Base-by-base conservation (phyloP, 2,888 invertebrate species). In the Eledona agricola region DNA sequence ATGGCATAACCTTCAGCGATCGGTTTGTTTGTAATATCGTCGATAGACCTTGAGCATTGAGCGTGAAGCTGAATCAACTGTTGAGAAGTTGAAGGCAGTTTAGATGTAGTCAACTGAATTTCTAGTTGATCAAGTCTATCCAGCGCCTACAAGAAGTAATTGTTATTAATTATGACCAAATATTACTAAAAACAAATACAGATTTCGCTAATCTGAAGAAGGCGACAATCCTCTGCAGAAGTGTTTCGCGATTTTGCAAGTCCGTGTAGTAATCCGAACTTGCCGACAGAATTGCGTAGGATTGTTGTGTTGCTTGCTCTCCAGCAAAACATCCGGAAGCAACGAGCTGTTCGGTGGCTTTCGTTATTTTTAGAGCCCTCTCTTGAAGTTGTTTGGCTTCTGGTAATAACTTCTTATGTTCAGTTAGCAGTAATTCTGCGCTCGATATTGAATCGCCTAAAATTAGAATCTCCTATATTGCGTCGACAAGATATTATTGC, bases 371-470 rank as follows among this genome's bases (percentile, higher is more conserved):
- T 37, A 91, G 75, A 3, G 88, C 86, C 62, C 83, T 82, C 71
- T 91, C 90, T 71, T 90, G 87, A 51, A 89, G 77, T 53, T 86
- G 82, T 78, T 85, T 81, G 12, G 89, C 88, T 75, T 88, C 87
- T 12, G 81, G 80, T 62, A 89, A 83, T 64, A 87, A 79, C 68
- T 86, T 86, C 50, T 80, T 80, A 67, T 90, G 83, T 65, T 88
- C 85, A 67, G 83, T 81, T n/a, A 86, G 79, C 19, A 89, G 76
- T 34, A 83, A 75, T 69, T 85, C 85, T 4, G 88, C 83, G 51
- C 85, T 84, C 7, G 85, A 80, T 12, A 83, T 81, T 3, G 89
- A 88, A 72, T 89, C 88, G n/a, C 91, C 82, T 73, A 73, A 54
- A 66, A 76, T 73, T 51, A 19, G 28, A 42, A 5, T 7, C 13